Evolutionary conservation across 2,888 invertebrate species (phyloP).

Genomic region (Eupithecia exiguata): DNA sequence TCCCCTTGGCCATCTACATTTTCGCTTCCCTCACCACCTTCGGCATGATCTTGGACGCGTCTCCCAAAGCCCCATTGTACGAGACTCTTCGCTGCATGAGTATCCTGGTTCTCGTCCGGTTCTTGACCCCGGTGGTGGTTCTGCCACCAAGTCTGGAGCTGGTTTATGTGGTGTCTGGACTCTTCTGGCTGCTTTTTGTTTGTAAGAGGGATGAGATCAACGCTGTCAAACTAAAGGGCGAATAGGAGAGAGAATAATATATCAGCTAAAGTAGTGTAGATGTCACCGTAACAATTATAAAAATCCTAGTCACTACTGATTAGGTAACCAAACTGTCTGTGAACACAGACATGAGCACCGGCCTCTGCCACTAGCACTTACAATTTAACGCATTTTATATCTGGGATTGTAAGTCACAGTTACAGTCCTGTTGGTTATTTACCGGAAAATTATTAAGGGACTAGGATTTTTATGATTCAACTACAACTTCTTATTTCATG

Average conservation of each 20-base stretch:
- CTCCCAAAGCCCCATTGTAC: conserved; percentile 80
- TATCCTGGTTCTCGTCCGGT: conserved; percentile 64
- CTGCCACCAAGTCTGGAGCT: conserved; percentile 65
- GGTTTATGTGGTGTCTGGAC: conserved; percentile 77
- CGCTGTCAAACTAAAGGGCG: conserved; percentile 49
- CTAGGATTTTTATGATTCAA: too few relatives aligned
- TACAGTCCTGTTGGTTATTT: too few relatives aligned
- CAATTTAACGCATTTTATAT: too few relatives aligned
- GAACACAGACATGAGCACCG: too few relatives aligned
- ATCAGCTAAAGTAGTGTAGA: neutral
- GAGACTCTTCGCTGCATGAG: conserved; percentile 85
- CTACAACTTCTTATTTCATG: too few relatives aligned
- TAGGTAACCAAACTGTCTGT: too few relatives aligned
- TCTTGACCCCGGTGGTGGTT: conserved; percentile 55
- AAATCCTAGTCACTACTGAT: too few relatives aligned
- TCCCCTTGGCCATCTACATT: conserved; percentile 83
- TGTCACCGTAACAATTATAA: too few relatives aligned
- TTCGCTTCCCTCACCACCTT: conserved; percentile 85
- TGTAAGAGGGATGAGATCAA: conserved; percentile 75
- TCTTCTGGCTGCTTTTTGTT: conserved; percentile 82
- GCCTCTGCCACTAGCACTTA: too few relatives aligned
- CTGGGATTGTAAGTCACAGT: too few relatives aligned
- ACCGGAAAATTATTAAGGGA: too few relatives aligned
- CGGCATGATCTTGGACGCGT: conserved; percentile 86
- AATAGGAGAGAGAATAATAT: conserved; percentile 13